phyloP scores from a whole-genome alignment of 2,113 vertebrate genomes.

The Ochotona princeps region DNA sequence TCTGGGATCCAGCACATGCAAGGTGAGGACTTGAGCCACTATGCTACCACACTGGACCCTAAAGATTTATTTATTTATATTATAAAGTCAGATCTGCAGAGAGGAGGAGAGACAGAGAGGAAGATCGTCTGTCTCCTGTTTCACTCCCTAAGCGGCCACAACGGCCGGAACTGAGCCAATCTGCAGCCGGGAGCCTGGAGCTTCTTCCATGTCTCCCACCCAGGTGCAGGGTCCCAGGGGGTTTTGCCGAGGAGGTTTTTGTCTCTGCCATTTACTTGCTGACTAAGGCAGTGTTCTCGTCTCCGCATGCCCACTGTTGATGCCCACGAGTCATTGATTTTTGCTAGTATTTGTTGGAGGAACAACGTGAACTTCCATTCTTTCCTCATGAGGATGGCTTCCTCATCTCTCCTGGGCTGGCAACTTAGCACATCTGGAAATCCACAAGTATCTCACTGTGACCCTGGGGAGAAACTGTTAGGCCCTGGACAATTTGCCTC shows the following conservation, averaged over 20 bases:
- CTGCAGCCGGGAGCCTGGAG: too few relatives aligned
- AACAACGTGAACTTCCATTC: conserved; percentile 16
- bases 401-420: not conserved
- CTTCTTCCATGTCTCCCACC: too few relatives aligned
- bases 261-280: not conserved
- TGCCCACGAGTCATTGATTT: not conserved
- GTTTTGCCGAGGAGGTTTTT: not conserved
- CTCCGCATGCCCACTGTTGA: not conserved
- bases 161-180: too few relatives aligned
- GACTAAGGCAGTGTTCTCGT: not conserved
- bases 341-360: not conserved
- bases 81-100: too few relatives aligned
- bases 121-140: too few relatives aligned
- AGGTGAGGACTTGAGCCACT: too few relatives aligned
- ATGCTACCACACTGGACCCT: too few relatives aligned
- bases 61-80: too few relatives aligned
- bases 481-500: not conserved
- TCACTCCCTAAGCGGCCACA: too few relatives aligned
- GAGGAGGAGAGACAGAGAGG: too few relatives aligned
- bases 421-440: conserved; percentile 2
- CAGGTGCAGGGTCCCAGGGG: too few relatives aligned
- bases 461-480: not conserved
- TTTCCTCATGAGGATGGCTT: not conserved
- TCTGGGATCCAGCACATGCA: too few relatives aligned
- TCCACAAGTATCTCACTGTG: not conserved